Conservation (phyloP, 2,797 vertebrate genomes). For the Holocentrus rufus region DNA sequence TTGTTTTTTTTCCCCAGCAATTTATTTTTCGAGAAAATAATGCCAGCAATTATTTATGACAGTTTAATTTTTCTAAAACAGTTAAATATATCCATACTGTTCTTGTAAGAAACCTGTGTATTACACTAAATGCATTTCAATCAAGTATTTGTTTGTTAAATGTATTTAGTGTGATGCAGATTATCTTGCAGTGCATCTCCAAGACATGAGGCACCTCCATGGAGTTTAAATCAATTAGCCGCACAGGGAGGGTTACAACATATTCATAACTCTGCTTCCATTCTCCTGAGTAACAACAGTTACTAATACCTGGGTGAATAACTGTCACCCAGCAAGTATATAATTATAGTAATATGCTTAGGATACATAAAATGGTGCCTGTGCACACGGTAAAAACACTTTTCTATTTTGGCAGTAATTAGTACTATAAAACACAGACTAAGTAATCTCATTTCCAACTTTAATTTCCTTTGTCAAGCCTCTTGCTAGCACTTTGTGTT, state of each 20-base stretch:
- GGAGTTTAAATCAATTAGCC: slow-evolving; percentile 43
- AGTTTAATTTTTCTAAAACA: too few species aligned
- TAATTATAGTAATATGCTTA: slow-evolving; percentile 50
- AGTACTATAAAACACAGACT: slow-evolving; percentile 22
- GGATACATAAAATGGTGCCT: slow-evolving; percentile 39
- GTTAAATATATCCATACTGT: neutral
- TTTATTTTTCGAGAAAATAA: neutral
- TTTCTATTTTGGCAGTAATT: slow-evolving; percentile 24
- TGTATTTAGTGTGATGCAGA: slow-evolving; percentile 12
- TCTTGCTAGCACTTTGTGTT: neutral
- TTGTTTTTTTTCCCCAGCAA: too few species aligned
- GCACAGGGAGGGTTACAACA: slow-evolving; percentile 27
- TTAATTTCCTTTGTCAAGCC: slow-evolving; percentile 1
- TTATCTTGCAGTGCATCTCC: neutral
- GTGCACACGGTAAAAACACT: slow-evolving; percentile 10
- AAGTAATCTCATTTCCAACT: slow-evolving; percentile 22
- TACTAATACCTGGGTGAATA: slow-evolving; percentile 41
- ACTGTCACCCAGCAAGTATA: slow-evolving; percentile 34
- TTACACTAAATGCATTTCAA: neutral
- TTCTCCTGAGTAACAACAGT: slow-evolving; percentile 28
- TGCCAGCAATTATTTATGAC: slow-evolving; percentile 25
- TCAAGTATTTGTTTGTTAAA: slow-evolving; percentile 9
- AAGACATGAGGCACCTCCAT: slow-evolving; percentile 12
- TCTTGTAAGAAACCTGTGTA: neutral
- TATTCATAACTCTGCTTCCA: slow-evolving; percentile 24